Conservation (phyloP, 2,113 vertebrate species). For the Oxyruncus cristatus region DNA sequence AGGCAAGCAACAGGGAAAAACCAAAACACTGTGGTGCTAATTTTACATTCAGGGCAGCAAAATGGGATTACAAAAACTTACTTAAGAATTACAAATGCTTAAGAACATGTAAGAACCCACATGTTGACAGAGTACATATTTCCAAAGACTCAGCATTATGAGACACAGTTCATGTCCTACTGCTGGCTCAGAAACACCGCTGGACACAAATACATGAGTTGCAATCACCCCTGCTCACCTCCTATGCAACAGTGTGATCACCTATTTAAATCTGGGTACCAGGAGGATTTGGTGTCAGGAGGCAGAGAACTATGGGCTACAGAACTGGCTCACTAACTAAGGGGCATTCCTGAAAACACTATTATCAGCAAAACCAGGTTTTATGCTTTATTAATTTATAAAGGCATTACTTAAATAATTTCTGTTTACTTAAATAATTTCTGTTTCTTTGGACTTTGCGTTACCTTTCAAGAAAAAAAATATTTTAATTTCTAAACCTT, state of each 20-base stretch:
- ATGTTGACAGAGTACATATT: accelerated
- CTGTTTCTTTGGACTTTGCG: not conserved
- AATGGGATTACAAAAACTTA: not conserved
- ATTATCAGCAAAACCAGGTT: not conserved
- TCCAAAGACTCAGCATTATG: not conserved
- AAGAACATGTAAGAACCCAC: not conserved
- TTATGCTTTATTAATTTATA: not conserved
- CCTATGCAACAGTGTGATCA: not conserved
- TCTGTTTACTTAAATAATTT: not conserved
- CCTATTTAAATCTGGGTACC: not conserved
- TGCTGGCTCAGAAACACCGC: not conserved
- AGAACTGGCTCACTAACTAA: not conserved
- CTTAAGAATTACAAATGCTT: not conserved
- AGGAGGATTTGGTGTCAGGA: not conserved
- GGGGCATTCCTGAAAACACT: not conserved
- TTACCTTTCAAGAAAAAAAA: not conserved
- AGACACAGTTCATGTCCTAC: not conserved
- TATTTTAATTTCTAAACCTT: not conserved
- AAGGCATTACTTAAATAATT: not conserved
- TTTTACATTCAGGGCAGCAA: not conserved
- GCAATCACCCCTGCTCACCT: not conserved
- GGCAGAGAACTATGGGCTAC: not conserved
- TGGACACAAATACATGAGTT: not conserved
- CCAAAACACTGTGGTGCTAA: accelerated
- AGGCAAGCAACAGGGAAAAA: not conserved